Conservation (phyloP, 2,113 vertebrate genomes). For the Odontophorus gujanensis region DNA sequence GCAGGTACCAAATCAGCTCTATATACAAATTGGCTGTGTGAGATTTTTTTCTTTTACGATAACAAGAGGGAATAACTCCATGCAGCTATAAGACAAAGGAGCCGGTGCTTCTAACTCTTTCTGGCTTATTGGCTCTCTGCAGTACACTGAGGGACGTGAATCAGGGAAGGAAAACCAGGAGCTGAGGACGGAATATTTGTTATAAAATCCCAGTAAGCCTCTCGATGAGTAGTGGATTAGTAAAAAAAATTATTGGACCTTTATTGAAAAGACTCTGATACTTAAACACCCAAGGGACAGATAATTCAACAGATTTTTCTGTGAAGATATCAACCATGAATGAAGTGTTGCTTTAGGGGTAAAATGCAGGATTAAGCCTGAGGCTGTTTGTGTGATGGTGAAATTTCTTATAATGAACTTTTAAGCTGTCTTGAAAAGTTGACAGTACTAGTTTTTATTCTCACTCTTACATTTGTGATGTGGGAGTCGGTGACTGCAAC, state of each 20-base stretch:
- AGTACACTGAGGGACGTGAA: not conserved
- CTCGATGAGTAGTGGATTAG: not conserved
- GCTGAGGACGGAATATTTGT: not conserved
- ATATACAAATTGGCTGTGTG: not conserved
- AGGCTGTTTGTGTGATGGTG: not conserved
- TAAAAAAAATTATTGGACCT: not conserved
- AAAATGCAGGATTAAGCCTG: not conserved
- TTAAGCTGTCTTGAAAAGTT: not conserved
- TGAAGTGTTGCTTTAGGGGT: not conserved
- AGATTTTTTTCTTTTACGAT: fast-evolving
- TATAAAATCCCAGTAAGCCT: not conserved
- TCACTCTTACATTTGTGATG: not conserved
- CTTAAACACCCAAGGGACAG: not conserved
- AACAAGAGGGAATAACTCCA: not conserved
- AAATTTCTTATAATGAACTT: not conserved
- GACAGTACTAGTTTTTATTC: not conserved
- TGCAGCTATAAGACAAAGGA: not conserved
- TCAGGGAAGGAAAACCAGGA: not conserved
- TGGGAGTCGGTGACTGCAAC: not conserved
- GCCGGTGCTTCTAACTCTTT: not conserved
- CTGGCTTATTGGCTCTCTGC: not conserved
- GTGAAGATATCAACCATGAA: not conserved
- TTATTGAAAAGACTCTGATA: not conserved
- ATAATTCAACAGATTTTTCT: not conserved
- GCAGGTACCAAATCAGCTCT: not conserved